Conservation (phyloP, 1,140 invertebrate species). For the Polypedilum vanderplanki region DNA sequence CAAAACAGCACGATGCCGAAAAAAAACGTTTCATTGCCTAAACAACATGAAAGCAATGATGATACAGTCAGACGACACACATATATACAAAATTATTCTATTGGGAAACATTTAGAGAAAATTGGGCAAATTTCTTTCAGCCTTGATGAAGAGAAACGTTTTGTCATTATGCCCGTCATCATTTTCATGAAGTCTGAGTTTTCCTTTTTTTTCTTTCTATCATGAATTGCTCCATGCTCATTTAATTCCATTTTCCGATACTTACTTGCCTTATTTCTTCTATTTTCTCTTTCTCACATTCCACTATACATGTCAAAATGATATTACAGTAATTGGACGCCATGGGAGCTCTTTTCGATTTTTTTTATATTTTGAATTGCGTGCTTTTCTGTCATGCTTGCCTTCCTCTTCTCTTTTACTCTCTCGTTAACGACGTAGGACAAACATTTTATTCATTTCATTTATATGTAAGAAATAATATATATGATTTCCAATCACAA, state of each 20-base stretch:
- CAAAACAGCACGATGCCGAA: background rate
- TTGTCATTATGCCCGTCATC: slow-evolving; percentile 16
- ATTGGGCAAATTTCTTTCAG: slow-evolving; percentile 17
- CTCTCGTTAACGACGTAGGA: background rate
- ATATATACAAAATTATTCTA: background rate
- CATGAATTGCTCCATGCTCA: slow-evolving; percentile 1
- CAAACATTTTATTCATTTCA: background rate
- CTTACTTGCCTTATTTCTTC: background rate
- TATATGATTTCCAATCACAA: background rate
- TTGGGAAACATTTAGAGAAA: slow-evolving; percentile 5
- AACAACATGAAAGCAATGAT: background rate
- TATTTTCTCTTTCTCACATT: background rate
- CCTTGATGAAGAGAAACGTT: slow-evolving; percentile 17
- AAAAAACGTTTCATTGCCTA: slow-evolving; percentile 6
- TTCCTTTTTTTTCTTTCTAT: background rate
- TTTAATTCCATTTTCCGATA: slow-evolving; percentile 19
- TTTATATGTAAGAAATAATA: background rate
- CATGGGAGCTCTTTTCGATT: background rate
- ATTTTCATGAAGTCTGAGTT: slow-evolving; percentile 9
- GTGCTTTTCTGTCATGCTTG: background rate
- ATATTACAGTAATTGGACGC: slow-evolving; percentile 17
- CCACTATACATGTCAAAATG: background rate
- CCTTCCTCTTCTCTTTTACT: background rate
- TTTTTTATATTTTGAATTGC: background rate
- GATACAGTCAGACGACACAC: background rate